Evolutionary conservation across 2,888 invertebrate genomes (phyloP).

Genomic region (Orthosia gothica): DNA sequence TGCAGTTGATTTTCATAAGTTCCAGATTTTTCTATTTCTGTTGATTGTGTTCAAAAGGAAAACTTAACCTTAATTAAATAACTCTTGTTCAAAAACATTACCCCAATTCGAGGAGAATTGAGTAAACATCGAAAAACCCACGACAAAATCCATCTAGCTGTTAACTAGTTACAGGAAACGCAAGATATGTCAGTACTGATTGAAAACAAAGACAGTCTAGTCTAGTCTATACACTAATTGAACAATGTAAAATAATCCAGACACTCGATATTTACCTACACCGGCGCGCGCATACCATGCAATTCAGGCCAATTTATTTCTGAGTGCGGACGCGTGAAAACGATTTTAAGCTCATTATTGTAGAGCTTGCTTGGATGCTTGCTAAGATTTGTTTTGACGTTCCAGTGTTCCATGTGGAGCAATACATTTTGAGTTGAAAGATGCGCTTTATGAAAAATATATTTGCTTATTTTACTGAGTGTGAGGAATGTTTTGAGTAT

Average conservation of each 20-base stretch:
- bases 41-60: too few relatives aligned
- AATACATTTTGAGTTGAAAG: not conserved
- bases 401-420: not conserved
- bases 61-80: too few relatives aligned
- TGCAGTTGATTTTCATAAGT: too few relatives aligned
- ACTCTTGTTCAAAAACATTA: too few relatives aligned
- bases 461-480: too few relatives aligned
- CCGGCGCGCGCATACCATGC: constrained; percentile 74
- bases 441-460: too few relatives aligned
- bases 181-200: not conserved
- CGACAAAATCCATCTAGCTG: not conserved
- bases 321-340: constrained; percentile 66
- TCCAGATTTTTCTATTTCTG: too few relatives aligned
- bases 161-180: not conserved
- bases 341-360: constrained; percentile 67
- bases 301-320: constrained; percentile 82
- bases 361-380: constrained; percentile 29
- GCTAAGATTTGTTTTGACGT: constrained; percentile 39
- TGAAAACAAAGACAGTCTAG: constrained; percentile 65
- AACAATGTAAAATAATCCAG: constrained; percentile 63
- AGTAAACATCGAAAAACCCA: too few relatives aligned
- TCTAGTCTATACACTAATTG: constrained; percentile 47
- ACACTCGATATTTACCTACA: constrained; percentile 62
- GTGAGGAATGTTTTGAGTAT: too few relatives aligned
- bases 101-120: too few relatives aligned